Evolutionary conservation across 2,888 invertebrate genomes (phyloP), one percentile per base, ranked within the genome.

Genomic region (Clunio marinus): DNA sequence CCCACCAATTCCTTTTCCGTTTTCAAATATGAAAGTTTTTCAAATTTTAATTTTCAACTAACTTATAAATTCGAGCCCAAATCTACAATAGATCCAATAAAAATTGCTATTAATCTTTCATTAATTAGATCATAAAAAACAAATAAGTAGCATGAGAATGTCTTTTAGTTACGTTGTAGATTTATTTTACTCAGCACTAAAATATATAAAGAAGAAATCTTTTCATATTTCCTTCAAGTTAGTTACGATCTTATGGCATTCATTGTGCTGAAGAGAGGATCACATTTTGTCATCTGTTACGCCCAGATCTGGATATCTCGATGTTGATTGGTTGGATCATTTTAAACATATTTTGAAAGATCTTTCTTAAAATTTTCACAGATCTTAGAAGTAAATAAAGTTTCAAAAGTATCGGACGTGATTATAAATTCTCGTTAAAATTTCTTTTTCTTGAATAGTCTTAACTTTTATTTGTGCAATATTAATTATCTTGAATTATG

Each of bases 41-140:
- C n/a, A n/a, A n/a, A n/a, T n/a, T n/a, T n/a, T n/a, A n/a, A n/a
- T n/a, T n/a, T n/a, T n/a, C n/a, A n/a, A n/a, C n/a, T n/a, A n/a
- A n/a, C n/a, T n/a, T n/a, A n/a, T n/a, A n/a, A n/a, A n/a, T n/a
- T n/a, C n/a, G n/a, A n/a, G n/a, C n/a, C n/a, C n/a, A n/a, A n/a
- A n/a, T n/a, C n/a, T n/a, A n/a, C n/a, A 24, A 27, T n/a, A 22
- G 24, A 22, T 63, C 46, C n/a, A 27, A 66, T 66, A 55, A 66
- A 55, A 66, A 55, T 66, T 13, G 22, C 46, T 46, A 66, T 66
- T 55, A 66, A 66, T 66, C 66, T 66, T 66, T 66, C 66, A 51
- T 55, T 66, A 55, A 66, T 55, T 55, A 41, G 27, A 63, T 63
- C 63, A 28, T 63, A 63, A 46, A 45, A 5, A n/a, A 27, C 24